Evolutionary conservation across 2,113 vertebrate genomes (phyloP).

Genomic region (Cyanocitta stelleri): DNA sequence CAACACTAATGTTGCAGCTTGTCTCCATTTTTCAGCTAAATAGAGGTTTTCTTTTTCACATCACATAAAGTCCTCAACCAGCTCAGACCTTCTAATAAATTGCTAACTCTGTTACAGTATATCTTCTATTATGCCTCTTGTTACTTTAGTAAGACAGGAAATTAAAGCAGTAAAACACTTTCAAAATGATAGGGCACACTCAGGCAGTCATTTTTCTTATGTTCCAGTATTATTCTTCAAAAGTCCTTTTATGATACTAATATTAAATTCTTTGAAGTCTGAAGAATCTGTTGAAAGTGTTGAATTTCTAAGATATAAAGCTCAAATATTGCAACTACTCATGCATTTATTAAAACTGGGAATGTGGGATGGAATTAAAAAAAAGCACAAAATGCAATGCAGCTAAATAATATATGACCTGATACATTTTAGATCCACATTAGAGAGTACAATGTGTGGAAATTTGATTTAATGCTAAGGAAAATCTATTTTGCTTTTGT

Average conservation of each 20-base stretch:
- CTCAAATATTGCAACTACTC: constrained; percentile 69
- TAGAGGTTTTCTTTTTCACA: constrained; percentile 68
- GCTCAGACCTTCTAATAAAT: constrained; percentile 70
- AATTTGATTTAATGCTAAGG: constrained; percentile 73
- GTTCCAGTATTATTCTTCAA: constrained; percentile 77
- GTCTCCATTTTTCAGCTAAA: constrained; percentile 71
- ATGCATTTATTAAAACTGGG: constrained; percentile 76
- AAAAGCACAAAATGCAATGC: constrained; percentile 57
- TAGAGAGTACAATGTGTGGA: constrained; percentile 66
- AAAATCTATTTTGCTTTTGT: constrained; percentile 78
- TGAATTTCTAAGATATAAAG: constrained; percentile 72
- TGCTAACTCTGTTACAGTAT: constrained; percentile 72
- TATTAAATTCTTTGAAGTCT: constrained; percentile 78
- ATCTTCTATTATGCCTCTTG: constrained; percentile 75
- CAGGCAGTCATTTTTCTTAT: constrained; percentile 76
- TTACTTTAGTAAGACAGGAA: constrained; percentile 82
- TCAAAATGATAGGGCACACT: constrained; percentile 71
- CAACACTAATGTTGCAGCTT: constrained; percentile 49
- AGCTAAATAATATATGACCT: constrained; percentile 75
- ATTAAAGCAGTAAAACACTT: constrained; percentile 84
- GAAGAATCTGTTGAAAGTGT: constrained; percentile 74
- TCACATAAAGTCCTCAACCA: constrained; percentile 70
- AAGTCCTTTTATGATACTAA: constrained; percentile 76
- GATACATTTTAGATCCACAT: constrained; percentile 70
- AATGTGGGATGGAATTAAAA: constrained; percentile 55